Percentiles rank a stretch among this genome's conserved stretches.
phyloP scores from a whole-genome alignment of 2,888 invertebrate species.

The Drepana falcataria region DNA sequence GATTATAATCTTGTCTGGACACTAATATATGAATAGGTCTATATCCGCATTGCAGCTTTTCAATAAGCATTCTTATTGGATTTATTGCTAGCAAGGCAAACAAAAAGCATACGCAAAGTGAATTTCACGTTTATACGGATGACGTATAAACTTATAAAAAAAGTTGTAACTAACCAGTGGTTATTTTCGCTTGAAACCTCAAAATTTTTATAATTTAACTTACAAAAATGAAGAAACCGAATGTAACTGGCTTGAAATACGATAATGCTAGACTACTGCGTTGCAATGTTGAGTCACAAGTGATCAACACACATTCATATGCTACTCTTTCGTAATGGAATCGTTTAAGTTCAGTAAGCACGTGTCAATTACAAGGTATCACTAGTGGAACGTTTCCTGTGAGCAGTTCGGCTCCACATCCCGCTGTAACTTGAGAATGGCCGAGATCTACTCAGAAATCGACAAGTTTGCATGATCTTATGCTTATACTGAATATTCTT shows the following conservation, averaged over 20 bases:
- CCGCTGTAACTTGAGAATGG: conserved; percentile 40
- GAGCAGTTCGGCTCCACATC: conserved; percentile 26
- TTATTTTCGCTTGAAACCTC: too few relatives aligned
- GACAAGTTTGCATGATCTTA: conserved; percentile 25
- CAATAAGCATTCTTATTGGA: too few relatives aligned
- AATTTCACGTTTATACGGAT: too few relatives aligned
- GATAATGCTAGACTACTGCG: conserved; percentile 11
- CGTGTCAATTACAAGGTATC: conserved; percentile 39
- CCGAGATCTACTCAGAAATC: conserved; percentile 36
- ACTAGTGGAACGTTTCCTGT: conserved; percentile 38
- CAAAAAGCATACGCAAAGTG: too few relatives aligned
- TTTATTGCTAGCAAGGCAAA: too few relatives aligned
- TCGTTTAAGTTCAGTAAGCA: conserved; percentile 23
- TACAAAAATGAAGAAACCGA: too few relatives aligned
- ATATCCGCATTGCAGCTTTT: too few relatives aligned
- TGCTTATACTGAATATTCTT: conserved; percentile 1
- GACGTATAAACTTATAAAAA: too few relatives aligned
- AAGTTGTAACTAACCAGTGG: too few relatives aligned
- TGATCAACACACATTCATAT: conserved; percentile 4
- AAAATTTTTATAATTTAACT: too few relatives aligned
- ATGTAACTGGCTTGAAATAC: not conserved
- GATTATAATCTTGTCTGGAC: too few relatives aligned
- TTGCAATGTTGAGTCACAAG: conserved; percentile 15
- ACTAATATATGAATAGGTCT: too few relatives aligned
- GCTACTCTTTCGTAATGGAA: conserved; percentile 17